A percentile compares a stretch with the other conserved stretches of the same genome.
phyloP scores from a whole-genome alignment of 2,888 invertebrate species.

The Ectemnius continuus region DNA sequence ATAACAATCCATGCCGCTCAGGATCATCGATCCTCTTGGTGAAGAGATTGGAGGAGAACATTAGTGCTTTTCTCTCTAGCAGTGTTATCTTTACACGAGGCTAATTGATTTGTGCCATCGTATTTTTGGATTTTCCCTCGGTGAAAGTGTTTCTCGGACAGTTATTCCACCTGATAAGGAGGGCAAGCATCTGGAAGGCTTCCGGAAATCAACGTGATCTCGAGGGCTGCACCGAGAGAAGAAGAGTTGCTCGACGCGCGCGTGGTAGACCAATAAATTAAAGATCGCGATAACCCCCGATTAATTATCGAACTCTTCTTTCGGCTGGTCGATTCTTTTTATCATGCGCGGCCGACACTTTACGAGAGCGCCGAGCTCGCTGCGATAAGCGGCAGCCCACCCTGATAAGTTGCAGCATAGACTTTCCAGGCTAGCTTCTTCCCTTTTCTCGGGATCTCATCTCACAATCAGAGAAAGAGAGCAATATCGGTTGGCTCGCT shows the following conservation, averaged over 20 bases:
- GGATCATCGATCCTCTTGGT: neutral
- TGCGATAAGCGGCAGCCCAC: neutral
- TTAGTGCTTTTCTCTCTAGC: too few relatives aligned
- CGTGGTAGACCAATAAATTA: too few relatives aligned
- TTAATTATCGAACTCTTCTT: slow-evolving; percentile 41
- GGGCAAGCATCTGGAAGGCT: slow-evolving; percentile 13
- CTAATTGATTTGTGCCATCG: slow-evolving; percentile 1
- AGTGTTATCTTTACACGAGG: too few relatives aligned
- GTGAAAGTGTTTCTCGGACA: slow-evolving; percentile 3
- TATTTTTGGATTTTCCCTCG: too few relatives aligned
- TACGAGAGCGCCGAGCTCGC: slow-evolving; percentile 17
- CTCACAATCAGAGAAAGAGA: neutral
- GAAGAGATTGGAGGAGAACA: neutral
- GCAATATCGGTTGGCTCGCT: neutral
- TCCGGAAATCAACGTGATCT: slow-evolving; percentile 28
- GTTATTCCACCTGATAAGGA: slow-evolving; percentile 44
- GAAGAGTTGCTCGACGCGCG: too few relatives aligned
- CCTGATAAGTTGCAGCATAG: too few relatives aligned
- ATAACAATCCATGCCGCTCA: neutral
- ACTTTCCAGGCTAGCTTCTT: too few relatives aligned
- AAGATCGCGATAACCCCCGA: slow-evolving; percentile 45
- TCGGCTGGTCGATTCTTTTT: neutral
- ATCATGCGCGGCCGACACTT: slow-evolving; percentile 24
- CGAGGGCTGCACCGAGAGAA: neutral
- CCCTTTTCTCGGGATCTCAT: neutral